Evolutionary conservation across 1,140 invertebrate species (phyloP).

Genomic region (Heliothis virescens): DNA sequence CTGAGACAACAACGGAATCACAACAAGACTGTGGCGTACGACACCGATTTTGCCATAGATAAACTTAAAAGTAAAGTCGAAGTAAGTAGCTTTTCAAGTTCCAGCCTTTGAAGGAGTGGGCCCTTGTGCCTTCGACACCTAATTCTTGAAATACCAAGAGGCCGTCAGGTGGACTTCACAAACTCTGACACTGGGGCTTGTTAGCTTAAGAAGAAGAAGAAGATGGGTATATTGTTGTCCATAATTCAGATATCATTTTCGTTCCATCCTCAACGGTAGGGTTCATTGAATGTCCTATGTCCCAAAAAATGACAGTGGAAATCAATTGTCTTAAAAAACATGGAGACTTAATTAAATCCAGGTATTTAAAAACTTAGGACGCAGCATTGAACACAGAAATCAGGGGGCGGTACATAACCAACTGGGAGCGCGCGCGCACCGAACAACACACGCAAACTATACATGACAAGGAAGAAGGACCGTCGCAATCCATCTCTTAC

Average conservation of each 20-base stretch:
- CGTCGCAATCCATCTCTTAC: constrained; percentile 61
- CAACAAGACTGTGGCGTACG: constrained; percentile 67
- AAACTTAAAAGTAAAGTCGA: constrained; percentile 63
- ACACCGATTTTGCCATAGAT: constrained; percentile 62
- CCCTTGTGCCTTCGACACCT: no score
- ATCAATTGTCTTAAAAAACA: not conserved
- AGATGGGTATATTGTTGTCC: no score
- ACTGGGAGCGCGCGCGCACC: constrained; percentile 73
- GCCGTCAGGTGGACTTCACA: no score
- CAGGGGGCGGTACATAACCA: constrained; percentile 66
- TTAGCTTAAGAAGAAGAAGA: no score
- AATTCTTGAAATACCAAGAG: no score
- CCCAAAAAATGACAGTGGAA: not conserved
- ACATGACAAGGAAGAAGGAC: constrained; percentile 58
- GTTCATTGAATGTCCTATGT: no score
- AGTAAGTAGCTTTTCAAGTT: constrained; percentile 55
- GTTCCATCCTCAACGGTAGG: no score
- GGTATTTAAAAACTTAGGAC: constrained; percentile 58
- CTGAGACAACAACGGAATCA: constrained; percentile 70
- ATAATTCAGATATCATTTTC: no score
- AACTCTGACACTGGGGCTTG: no score
- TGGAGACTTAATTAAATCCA: not conserved
- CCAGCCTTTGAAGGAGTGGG: no score
- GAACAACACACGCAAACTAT: constrained; percentile 71
- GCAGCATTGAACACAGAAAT: constrained; percentile 65